Evolutionary conservation across 2,797 vertebrate species (phyloP).

Genomic region (Falco novaeseelandiae): DNA sequence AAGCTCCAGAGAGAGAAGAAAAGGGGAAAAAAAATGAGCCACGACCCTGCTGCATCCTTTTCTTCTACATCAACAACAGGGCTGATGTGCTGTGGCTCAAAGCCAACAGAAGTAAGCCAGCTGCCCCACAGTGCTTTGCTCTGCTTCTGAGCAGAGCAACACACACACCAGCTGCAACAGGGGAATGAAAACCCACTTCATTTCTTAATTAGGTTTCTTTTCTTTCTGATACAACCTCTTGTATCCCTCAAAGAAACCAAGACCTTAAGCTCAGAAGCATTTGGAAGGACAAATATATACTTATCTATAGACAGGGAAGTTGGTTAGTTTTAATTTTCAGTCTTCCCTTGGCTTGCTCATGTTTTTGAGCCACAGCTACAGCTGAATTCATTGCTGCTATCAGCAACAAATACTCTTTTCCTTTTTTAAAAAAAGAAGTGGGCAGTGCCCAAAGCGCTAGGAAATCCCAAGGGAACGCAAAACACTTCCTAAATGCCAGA

Average conservation of each 20-base stretch:
- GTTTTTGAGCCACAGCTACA: not conserved
- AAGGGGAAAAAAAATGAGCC: not conserved
- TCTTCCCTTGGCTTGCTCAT: not conserved
- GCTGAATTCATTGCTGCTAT: conserved; percentile 1
- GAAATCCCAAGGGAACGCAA: conserved; percentile 47
- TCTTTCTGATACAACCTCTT: not conserved
- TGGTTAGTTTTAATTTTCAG: not conserved
- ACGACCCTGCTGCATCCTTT: conserved; percentile 57
- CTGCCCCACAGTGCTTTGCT: conserved; percentile 23
- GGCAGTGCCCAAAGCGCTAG: conserved; percentile 27
- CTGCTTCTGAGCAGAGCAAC: not conserved
- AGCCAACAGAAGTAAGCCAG: conserved; percentile 58
- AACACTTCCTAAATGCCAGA: conserved; percentile 48
- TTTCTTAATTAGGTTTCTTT: not conserved
- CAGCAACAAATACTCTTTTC: not conserved
- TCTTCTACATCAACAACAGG: conserved; percentile 56
- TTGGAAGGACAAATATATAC: not conserved
- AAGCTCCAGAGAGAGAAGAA: conserved; percentile 40
- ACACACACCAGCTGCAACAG: not conserved
- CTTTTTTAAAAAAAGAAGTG: not conserved
- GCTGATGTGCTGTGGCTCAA: conserved; percentile 12
- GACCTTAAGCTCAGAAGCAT: not conserved
- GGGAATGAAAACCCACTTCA: not conserved
- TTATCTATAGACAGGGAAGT: not conserved
- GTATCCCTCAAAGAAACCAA: not conserved